Evolutionary conservation across 2,888 invertebrate genomes (phyloP), one percentile per base, ranked within the genome.

Genomic region (Conus canariensis): DNA sequence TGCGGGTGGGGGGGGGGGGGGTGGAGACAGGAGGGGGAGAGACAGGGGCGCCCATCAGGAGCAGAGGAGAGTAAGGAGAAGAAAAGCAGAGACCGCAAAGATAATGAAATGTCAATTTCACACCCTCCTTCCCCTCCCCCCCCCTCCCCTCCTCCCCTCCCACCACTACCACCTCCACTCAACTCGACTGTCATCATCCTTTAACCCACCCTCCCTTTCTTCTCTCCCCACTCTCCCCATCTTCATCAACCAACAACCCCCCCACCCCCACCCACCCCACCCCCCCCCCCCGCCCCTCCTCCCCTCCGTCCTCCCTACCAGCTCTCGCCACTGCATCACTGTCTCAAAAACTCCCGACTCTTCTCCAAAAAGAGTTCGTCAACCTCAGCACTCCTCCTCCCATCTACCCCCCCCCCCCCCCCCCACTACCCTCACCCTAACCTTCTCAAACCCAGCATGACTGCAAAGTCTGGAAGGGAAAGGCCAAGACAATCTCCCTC

Each of bases 81-180:
- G 19, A 45, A 80, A 45, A 16, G 80, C 22, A 22, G 70, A 22
- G n/a, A 74, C 70, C 70, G 70, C 70, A 74, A 74, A 74, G 70
- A 74, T 74, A 74, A 74, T 74, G 70, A 74, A 74, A 74, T 74
- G 70, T 74, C 70, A 74, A 2, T 74, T 74, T 74, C 70, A 74
- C 70, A 74, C 70, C 70, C 70, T n/a, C 70, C n/a, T 30, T 30
- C 2, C 2, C 25, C 19, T 8, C 74, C 74, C 74, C 9, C n/a
- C 19, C n/a, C 74, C 74, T n/a, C 74, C 74, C 19, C 74, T n/a
- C 3, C 74, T n/a, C n/a, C 74, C 9, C 74, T 9, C n/a, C n/a
- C 74, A 0, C 74, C n/a, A 0, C 30, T 2, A 30, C 30, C 30
- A 30, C 30, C 30, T 30, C 30, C 30, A 30, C 30, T 30, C 30